A percentile compares a stretch with the other conserved stretches of the same genome.
Evolutionary conservation across 1,140 invertebrate species (phyloP).

Genomic region (Paracyclopina nana): DNA sequence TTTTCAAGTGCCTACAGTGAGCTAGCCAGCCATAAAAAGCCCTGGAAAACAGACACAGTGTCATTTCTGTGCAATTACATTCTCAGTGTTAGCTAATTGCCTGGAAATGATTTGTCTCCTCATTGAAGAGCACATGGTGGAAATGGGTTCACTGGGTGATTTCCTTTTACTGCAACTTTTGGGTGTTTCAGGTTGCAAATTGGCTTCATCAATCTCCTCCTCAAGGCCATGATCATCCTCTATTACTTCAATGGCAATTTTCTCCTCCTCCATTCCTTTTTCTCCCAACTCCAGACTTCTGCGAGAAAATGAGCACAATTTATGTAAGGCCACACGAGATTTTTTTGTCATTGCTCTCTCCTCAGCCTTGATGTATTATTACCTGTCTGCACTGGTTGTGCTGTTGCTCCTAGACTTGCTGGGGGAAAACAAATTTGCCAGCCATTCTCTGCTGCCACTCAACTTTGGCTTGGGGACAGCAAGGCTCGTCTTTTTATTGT

Average conservation of each 20-base stretch:
- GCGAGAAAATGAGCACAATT: background rate
- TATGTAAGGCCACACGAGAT: background rate
- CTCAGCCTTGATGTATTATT: background rate
- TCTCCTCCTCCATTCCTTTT: too few relatives aligned
- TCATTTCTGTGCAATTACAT: background rate
- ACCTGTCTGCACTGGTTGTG: background rate
- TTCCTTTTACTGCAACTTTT: background rate
- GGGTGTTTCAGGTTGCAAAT: background rate
- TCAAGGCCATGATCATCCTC: too few relatives aligned
- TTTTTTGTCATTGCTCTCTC: background rate
- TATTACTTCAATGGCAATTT: too few relatives aligned
- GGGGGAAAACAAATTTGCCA: background rate
- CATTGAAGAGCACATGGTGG: constrained; percentile 78
- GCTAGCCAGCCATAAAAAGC: constrained; percentile 92
- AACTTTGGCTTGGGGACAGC: too few relatives aligned
- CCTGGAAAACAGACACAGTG: constrained; percentile 25
- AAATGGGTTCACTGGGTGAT: constrained; percentile 33
- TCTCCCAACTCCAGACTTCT: too few relatives aligned
- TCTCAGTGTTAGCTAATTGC: background rate
- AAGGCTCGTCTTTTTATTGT: too few relatives aligned
- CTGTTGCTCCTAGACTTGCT: background rate
- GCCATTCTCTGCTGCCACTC: constrained; percentile 24
- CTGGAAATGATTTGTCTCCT: constrained; percentile 69
- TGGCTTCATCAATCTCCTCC: background rate
- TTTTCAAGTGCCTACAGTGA: constrained; percentile 73